Conservation (phyloP, 2,888 invertebrate species). For the Cordilura impudica region DNA sequence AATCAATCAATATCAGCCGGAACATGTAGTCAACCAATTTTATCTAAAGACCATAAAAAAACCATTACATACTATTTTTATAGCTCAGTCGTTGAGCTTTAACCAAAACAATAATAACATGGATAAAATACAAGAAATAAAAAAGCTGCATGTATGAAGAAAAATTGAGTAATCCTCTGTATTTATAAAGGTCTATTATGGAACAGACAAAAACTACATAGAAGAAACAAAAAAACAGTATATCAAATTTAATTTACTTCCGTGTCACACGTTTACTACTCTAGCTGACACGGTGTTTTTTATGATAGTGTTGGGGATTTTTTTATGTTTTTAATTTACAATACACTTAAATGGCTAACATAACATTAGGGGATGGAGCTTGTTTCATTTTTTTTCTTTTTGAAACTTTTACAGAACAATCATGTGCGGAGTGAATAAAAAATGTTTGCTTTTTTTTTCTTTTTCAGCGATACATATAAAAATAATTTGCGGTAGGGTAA, state of each 20-base stretch:
- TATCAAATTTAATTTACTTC: conserved; percentile 50
- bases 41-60: conserved; percentile 6
- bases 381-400: not conserved
- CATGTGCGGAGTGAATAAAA: conserved; percentile 26
- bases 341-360: conserved; percentile 21
- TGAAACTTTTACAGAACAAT: conserved; percentile 13
- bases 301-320: not conserved
- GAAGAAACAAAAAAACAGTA: not conserved
- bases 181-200: not conserved
- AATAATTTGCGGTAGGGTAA: conserved; percentile 9
- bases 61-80: conserved; percentile 4
- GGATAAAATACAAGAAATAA: not conserved
- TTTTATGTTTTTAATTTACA: conserved; percentile 2
- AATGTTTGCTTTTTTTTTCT: conserved; percentile 8
- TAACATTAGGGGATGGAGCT: not conserved
- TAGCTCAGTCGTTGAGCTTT: conserved; percentile 19
- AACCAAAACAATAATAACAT: not conserved
- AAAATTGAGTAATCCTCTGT: conserved; percentile 19
- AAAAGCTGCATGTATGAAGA: not conserved
- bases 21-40: not conserved
- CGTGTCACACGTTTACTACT: conserved; percentile 38
- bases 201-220: not conserved
- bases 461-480: not conserved
- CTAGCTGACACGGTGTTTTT: conserved; percentile 27
- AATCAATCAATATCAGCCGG: not conserved